Conservation (phyloP, 2,888 invertebrate genomes). For the Geotrupes spiniger region DNA sequence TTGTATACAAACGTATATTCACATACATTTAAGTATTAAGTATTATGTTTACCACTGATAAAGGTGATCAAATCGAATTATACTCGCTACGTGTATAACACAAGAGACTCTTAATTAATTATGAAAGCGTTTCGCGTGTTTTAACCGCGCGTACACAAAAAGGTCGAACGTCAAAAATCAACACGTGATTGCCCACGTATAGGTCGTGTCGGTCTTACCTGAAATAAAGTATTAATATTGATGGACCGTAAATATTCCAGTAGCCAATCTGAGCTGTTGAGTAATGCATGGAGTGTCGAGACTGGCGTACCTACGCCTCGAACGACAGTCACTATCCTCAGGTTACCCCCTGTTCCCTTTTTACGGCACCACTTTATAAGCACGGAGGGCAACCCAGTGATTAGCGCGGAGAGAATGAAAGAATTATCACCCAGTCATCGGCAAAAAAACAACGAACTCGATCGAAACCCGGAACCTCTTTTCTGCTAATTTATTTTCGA, state of each 20-base stretch:
- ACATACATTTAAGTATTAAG: too few relatives aligned
- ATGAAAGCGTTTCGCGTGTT: too few relatives aligned
- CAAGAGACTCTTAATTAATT: too few relatives aligned
- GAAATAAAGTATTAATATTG: slow-evolving; percentile 45
- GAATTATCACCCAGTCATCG: slow-evolving; percentile 30
- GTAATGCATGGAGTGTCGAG: slow-evolving; percentile 43
- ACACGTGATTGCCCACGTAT: slow-evolving; percentile 3
- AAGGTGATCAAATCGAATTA: too few relatives aligned
- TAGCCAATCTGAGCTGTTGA: slow-evolving; percentile 47
- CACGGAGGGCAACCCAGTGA: slow-evolving; percentile 24
- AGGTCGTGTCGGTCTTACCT: slow-evolving; percentile 21
- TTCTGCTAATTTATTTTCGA: slow-evolving; percentile 26
- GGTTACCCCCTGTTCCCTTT: slow-evolving; percentile 25
- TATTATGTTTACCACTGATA: too few relatives aligned
- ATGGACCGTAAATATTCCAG: slow-evolving; percentile 48
- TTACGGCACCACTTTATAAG: slow-evolving; percentile 26
- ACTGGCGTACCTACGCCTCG: slow-evolving; percentile 16
- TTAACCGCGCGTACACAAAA: too few relatives aligned
- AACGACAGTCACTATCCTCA: slow-evolving; percentile 22
- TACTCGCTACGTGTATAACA: too few relatives aligned
- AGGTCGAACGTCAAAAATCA: not conserved
- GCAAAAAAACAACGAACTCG: slow-evolving; percentile 18
- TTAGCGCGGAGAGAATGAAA: slow-evolving; percentile 23
- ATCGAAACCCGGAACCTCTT: slow-evolving; percentile 21
- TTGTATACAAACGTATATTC: too few relatives aligned